Percentiles rank a stretch among this genome's conserved stretches.
Evolutionary conservation across 2,113 vertebrate genomes (phyloP).

Genomic region (Hippocampus comes): DNA sequence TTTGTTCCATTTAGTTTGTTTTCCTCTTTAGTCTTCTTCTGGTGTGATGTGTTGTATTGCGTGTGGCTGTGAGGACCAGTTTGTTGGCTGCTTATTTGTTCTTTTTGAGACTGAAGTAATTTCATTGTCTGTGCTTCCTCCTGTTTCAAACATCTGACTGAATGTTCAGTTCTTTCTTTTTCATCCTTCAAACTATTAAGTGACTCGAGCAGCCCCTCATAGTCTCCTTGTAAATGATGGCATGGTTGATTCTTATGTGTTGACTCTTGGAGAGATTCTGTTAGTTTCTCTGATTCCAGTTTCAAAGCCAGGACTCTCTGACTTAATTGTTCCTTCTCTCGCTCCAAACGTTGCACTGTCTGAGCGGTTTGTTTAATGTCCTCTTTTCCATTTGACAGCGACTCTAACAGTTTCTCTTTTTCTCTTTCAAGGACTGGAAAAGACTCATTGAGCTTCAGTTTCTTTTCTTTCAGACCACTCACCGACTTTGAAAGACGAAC

Average conservation of each 20-base stretch:
- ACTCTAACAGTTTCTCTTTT: conserved; percentile 28
- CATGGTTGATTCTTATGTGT: conserved; percentile 27
- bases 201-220: conserved; percentile 19
- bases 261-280: conserved; percentile 19
- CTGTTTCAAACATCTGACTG: conserved; percentile 45
- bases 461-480: conserved; percentile 39
- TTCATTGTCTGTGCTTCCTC: conserved; percentile 37
- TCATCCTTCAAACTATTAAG: conserved; percentile 44
- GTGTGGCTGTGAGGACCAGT: conserved; percentile 10
- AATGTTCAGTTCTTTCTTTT: conserved; percentile 33
- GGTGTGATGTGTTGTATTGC: conserved; percentile 18
- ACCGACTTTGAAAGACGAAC: conserved; percentile 37
- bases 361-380: conserved; percentile 35
- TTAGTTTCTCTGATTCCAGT: conserved; percentile 40
- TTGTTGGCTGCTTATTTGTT: conserved; percentile 24
- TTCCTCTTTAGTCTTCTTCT: not conserved
- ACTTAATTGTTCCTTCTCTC: conserved; percentile 45
- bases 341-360: conserved; percentile 35
- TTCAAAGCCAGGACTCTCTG: conserved; percentile 39
- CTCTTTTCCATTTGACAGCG: conserved; percentile 30
- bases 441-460: conserved; percentile 32
- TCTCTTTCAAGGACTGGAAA: conserved; percentile 45
- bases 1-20: conserved; percentile 2
- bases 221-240: conserved; percentile 26
- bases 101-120: conserved; percentile 23